These are phyloP conservation scores for Hylyphantes graminicola DNA, from an alignment of 1,140 invertebrate species.

Conservation along the genomic window DNA sequence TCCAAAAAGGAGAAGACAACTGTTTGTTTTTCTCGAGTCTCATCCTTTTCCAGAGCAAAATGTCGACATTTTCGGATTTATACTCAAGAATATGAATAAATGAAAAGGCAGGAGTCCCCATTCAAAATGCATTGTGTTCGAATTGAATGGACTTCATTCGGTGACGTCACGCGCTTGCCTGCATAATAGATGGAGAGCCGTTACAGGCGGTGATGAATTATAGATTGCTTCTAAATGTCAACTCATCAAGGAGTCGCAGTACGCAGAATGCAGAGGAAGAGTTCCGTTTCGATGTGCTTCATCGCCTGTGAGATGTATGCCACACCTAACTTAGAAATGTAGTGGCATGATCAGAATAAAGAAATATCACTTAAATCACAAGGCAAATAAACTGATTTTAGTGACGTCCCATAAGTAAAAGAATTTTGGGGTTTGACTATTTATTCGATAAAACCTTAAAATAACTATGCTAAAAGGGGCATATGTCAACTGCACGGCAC, in stretches of 20 bases:
- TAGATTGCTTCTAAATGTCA: conserved; percentile 42
- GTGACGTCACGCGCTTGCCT: conserved; percentile 24
- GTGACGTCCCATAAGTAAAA: too few species aligned
- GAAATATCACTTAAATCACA: too few species aligned
- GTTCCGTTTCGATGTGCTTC: not conserved
- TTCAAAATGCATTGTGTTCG: conserved; percentile 44
- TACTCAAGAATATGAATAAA: conserved; percentile 31
- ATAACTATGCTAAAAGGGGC: too few species aligned
- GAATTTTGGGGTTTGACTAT: too few species aligned
- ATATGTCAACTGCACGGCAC: too few species aligned
- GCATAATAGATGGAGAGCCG: conserved; percentile 34
- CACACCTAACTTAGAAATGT: not conserved
- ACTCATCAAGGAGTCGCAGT: conserved; percentile 35
- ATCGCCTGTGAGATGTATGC: conserved; percentile 14
- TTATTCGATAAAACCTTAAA: too few species aligned
- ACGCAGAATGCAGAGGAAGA: conserved; percentile 1
- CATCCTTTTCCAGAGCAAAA: too few species aligned
- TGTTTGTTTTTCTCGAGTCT: too few species aligned
- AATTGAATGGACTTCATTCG: conserved; percentile 31
- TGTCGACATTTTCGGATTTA: not conserved
- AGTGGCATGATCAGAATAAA: too few species aligned
- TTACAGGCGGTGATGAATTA: conserved; percentile 21
- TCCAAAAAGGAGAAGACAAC: too few species aligned
- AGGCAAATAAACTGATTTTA: too few species aligned
- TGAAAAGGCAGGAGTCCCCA: conserved; percentile 32